Evolutionary conservation across 2,113 vertebrate species (phyloP).

Genomic region (Phyllostomus hastatus): DNA sequence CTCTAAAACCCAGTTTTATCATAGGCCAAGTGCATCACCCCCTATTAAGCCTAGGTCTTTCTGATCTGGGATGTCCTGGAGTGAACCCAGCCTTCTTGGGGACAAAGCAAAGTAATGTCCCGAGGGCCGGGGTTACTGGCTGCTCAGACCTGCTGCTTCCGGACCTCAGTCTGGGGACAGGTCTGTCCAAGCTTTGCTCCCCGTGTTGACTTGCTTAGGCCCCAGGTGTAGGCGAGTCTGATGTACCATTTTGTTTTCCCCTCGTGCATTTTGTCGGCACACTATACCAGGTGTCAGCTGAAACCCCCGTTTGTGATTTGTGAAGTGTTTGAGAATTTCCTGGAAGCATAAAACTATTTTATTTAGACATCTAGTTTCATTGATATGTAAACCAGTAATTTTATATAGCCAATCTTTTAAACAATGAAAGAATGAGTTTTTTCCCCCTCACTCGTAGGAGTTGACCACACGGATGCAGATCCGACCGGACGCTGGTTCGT

Average conservation of each 20-base stretch:
- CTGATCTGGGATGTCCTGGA: neutral
- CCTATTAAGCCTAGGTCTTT: neutral
- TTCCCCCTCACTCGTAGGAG: neutral
- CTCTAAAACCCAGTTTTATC: neutral
- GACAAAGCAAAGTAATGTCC: neutral
- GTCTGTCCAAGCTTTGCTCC: neutral
- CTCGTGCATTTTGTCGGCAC: neutral
- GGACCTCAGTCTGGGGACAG: neutral
- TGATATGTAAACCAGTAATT: constrained; percentile 38
- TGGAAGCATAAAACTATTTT: constrained; percentile 6
- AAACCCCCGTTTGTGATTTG: neutral
- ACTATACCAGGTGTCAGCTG: neutral
- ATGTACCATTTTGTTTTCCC: neutral
- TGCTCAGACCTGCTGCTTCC: neutral
- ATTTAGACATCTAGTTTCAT: constrained; percentile 34
- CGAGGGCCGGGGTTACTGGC: neutral
- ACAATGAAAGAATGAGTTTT: neutral
- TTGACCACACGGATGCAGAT: neutral
- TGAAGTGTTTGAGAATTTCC: neutral
- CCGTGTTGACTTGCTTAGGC: neutral
- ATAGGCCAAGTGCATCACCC: neutral
- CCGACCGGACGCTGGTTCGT: neutral
- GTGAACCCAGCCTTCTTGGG: neutral
- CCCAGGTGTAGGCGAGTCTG: neutral
- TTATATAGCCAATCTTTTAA: neutral